Percentiles rank a stretch among this genome's conserved stretches.
phyloP scores from a whole-genome alignment of 2,888 invertebrate species.

The Mesorhabditis belari region DNA sequence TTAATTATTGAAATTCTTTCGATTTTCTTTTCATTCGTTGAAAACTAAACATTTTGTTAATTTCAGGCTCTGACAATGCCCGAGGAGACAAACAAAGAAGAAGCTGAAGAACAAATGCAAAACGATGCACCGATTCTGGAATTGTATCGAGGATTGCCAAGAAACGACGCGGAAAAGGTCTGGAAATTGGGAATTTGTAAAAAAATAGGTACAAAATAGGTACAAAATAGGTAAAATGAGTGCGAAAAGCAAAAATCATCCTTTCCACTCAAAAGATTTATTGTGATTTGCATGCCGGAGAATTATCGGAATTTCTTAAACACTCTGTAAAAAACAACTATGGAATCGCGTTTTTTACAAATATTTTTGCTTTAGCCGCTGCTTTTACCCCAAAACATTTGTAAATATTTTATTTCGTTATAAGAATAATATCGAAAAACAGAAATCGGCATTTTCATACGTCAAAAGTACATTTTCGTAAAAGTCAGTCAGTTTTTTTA shows the following conservation, averaged over 20 bases:
- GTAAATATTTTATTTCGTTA: too few relatives aligned
- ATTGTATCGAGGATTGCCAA: too few relatives aligned
- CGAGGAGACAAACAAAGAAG: background rate
- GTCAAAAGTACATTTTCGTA: too few relatives aligned
- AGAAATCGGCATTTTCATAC: too few relatives aligned
- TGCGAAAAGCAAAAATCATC: background rate
- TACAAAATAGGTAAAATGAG: too few relatives aligned
- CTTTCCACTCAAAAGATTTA: background rate
- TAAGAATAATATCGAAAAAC: too few relatives aligned
- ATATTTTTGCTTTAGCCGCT: background rate
- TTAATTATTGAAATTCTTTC: too few relatives aligned
- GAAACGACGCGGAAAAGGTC: background rate
- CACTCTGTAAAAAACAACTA: background rate
- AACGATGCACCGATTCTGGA: background rate
- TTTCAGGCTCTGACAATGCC: background rate
- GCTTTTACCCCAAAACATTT: too few relatives aligned
- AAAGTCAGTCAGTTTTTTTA: too few relatives aligned
- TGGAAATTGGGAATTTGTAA: background rate
- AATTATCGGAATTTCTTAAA: background rate
- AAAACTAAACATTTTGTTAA: too few relatives aligned
- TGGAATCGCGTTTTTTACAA: background rate
- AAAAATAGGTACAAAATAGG: background rate
- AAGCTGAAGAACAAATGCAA: conserved; percentile 1
- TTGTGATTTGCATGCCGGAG: background rate
- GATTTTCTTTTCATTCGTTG: too few relatives aligned